A percentile compares a stretch with the other conserved stretches of the same genome.
Conservation (phyloP, 64 coral and sea anemone genomes). For the Catalaphyllia jardinei region DNA sequence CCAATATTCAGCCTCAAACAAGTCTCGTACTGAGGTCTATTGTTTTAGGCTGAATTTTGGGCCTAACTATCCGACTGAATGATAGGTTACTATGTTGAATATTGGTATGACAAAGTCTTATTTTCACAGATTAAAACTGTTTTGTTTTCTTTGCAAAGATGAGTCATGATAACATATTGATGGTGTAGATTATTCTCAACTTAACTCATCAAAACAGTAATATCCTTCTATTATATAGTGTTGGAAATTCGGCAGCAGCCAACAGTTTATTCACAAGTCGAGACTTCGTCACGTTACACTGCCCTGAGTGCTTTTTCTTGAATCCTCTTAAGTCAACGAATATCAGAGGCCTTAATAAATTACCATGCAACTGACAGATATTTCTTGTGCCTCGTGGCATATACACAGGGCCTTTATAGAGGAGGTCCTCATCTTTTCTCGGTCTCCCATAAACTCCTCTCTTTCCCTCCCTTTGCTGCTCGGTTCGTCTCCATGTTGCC, state of each 20-base stretch:
- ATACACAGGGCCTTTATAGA: too few relatives aligned
- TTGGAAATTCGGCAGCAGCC: not conserved
- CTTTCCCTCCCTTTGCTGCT: too few relatives aligned
- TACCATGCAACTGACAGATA: constrained; percentile 20
- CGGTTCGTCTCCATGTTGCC: too few relatives aligned
- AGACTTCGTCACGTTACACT: constrained; percentile 10
- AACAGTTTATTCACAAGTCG: constrained; percentile 12
- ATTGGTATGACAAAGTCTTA: not conserved
- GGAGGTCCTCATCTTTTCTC: too few relatives aligned
- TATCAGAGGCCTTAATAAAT: constrained; percentile 32
- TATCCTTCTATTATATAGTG: constrained; percentile 15
- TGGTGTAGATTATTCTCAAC: constrained; percentile 1
- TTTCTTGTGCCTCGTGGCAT: too few relatives aligned
- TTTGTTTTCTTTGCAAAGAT: not conserved
- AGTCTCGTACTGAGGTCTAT: too few relatives aligned
- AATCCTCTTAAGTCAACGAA: not conserved
- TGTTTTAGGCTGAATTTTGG: too few relatives aligned
- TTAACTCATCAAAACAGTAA: constrained; percentile 1
- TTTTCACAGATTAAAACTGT: not conserved
- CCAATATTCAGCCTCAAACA: too few relatives aligned
- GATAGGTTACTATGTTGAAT: constrained; percentile 1
- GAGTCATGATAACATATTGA: not conserved
- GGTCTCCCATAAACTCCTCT: too few relatives aligned
- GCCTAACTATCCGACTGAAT: constrained; percentile 40
- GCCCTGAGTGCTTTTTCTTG: constrained; percentile 28